A percentile compares a stretch with the other conserved stretches of the same genome.
These are phyloP conservation scores for Phenganax marumi DNA, from an alignment of 92 coral and sea anemone species.

Conservation along the genomic window DNA sequence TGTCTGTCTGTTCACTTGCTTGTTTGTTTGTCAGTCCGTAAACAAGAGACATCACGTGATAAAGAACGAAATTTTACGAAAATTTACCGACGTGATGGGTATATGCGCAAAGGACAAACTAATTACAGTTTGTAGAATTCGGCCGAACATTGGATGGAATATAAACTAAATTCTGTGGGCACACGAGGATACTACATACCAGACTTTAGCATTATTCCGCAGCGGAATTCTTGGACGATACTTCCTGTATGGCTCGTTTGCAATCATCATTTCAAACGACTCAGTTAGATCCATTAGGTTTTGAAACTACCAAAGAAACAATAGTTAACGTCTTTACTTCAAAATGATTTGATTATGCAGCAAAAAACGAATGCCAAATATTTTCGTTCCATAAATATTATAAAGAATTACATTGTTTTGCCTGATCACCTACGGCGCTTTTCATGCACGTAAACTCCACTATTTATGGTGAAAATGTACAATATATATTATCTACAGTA, in stretches of 20 bases:
- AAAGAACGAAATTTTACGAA: background rate
- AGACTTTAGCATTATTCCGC: conserved; percentile 53
- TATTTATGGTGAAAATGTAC: too few relatives aligned
- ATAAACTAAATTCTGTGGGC: too few relatives aligned
- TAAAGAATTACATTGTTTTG: too few relatives aligned
- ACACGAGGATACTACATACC: conserved; percentile 52
- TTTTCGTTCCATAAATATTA: too few relatives aligned
- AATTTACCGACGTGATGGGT: background rate
- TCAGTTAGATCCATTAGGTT: conserved; percentile 87
- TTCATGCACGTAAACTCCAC: too few relatives aligned
- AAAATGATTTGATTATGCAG: background rate
- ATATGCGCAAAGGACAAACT: too few relatives aligned
- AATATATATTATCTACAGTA: too few relatives aligned
- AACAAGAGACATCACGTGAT: background rate
- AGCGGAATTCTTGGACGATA: conserved; percentile 75
- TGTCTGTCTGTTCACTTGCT: too few relatives aligned
- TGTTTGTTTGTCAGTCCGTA: too few relatives aligned
- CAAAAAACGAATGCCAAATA: background rate
- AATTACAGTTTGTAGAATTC: too few relatives aligned
- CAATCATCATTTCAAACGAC: conserved; percentile 81
- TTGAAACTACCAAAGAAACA: conserved; percentile 65
- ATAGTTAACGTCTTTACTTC: background rate
- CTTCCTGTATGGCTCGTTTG: conserved; percentile 77
- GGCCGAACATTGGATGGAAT: too few relatives aligned
- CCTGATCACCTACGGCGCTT: too few relatives aligned